Conservation (phyloP, 2,888 invertebrate species). For the Oxyteleia sp. region DNA sequence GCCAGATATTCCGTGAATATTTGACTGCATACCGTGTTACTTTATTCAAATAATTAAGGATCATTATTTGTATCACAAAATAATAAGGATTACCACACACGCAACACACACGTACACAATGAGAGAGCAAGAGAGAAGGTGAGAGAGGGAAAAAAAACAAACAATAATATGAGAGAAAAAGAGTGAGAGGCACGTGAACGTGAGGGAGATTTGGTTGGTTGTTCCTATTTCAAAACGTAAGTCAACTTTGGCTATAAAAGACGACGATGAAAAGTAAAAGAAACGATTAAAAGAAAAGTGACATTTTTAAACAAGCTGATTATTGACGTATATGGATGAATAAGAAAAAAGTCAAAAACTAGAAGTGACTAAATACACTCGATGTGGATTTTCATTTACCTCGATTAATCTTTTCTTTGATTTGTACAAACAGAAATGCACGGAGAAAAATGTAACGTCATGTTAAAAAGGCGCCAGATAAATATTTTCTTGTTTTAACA, state of each 20-base stretch:
- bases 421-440: no score
- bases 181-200: conserved; percentile 54
- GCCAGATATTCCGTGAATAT: conserved; percentile 87
- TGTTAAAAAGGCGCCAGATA: no score
- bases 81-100: conserved; percentile 84
- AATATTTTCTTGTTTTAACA: no score
- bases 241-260: conserved; percentile 63
- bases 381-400: conserved; percentile 64
- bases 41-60: conserved; percentile 86
- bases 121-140: conserved; percentile 19
- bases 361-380: conserved; percentile 53
- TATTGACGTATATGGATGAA: conserved; percentile 51
- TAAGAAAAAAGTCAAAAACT: conserved; percentile 57
- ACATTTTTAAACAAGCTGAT: conserved; percentile 56
- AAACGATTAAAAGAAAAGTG: conserved; percentile 35
- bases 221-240: conserved; percentile 84
- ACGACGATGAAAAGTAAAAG: conserved; percentile 3
- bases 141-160: conserved; percentile 60
- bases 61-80: conserved; percentile 86
- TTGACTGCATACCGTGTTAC: conserved; percentile 85
- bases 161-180: conserved; percentile 21
- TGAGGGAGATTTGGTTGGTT: conserved; percentile 85
- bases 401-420: conserved; percentile 23
- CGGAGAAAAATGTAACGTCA: no score
- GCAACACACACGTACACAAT: conserved; percentile 74